A percentile compares a stretch with the other conserved stretches of the same genome.
Conservation (phyloP, 2,888 invertebrate genomes). For the Uropetala carovei region DNA sequence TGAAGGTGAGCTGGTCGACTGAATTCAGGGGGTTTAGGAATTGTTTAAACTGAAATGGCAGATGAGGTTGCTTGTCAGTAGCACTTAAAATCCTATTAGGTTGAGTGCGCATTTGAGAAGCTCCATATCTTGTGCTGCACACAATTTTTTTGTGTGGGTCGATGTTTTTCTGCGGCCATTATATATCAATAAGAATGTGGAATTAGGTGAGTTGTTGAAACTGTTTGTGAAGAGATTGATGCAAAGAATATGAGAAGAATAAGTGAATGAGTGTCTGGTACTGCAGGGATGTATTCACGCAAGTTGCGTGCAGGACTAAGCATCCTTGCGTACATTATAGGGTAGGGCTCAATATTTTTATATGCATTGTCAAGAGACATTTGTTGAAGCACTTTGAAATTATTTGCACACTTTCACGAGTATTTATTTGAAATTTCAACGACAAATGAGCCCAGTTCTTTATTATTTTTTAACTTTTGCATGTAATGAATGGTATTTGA, state of each 20-base stretch:
- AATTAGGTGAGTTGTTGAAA: conserved; percentile 53
- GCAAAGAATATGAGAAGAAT: conserved; percentile 35
- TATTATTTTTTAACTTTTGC: conserved; percentile 47
- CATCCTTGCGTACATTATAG: conserved; percentile 63
- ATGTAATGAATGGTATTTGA: conserved; percentile 15
- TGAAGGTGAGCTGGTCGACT: conserved; percentile 24
- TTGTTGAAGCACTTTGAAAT: conserved; percentile 58
- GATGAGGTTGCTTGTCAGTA: neutral
- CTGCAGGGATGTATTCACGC: conserved; percentile 36
- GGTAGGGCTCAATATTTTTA: conserved; percentile 68
- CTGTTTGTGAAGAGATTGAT: conserved; percentile 12
- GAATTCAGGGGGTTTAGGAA: conserved; percentile 45
- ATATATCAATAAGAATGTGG: conserved; percentile 12
- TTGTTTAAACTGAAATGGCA: conserved; percentile 33
- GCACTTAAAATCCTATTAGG: neutral
- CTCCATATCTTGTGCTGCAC: conserved; percentile 33
- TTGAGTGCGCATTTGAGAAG: conserved; percentile 49
- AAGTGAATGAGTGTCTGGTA: conserved; percentile 27
- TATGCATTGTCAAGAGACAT: conserved; percentile 63
- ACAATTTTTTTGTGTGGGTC: conserved; percentile 42
- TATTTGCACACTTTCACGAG: conserved; percentile 54
- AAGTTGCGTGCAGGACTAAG: conserved; percentile 50
- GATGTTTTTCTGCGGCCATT: conserved; percentile 24
- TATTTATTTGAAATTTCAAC: conserved; percentile 40
- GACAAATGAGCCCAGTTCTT: conserved; percentile 53